Evolutionary conservation across 2,113 vertebrate species (phyloP).

Genomic region (Aldabrachelys gigantea): DNA sequence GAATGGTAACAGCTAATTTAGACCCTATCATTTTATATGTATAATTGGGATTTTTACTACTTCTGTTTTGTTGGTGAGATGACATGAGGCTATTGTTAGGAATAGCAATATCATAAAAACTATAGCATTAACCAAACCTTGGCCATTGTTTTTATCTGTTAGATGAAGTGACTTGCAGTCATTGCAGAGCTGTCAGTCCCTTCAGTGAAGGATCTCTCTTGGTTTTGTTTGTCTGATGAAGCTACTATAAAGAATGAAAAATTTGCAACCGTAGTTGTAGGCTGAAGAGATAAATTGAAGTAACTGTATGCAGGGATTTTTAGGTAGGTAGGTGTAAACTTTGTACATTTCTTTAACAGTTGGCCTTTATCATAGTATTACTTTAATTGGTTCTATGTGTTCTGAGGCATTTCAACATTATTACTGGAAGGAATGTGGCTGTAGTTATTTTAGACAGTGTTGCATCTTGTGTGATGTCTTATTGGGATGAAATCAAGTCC

Average conservation of each 20-base stretch:
- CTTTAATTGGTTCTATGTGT: background rate
- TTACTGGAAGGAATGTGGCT: background rate
- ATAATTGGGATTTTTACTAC: no score
- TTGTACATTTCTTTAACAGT: background rate
- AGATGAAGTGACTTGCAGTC: background rate
- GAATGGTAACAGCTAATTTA: no score
- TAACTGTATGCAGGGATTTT: accelerated
- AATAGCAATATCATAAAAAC: background rate
- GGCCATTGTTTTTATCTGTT: background rate
- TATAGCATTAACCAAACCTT: background rate
- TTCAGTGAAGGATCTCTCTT: background rate
- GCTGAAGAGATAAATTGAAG: accelerated
- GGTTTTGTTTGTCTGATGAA: background rate
- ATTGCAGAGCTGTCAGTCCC: background rate
- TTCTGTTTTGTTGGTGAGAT: background rate
- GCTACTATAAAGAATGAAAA: background rate
- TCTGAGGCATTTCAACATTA: background rate
- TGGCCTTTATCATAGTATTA: accelerated
- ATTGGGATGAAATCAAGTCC: background rate
- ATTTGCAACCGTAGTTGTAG: accelerated
- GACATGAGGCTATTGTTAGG: background rate
- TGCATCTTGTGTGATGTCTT: background rate
- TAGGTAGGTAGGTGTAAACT: background rate
- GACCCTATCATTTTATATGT: no score
- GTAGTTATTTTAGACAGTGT: accelerated